Base-by-base conservation (phyloP, 2,113 vertebrate genomes). In the Promerops cafer region DNA sequence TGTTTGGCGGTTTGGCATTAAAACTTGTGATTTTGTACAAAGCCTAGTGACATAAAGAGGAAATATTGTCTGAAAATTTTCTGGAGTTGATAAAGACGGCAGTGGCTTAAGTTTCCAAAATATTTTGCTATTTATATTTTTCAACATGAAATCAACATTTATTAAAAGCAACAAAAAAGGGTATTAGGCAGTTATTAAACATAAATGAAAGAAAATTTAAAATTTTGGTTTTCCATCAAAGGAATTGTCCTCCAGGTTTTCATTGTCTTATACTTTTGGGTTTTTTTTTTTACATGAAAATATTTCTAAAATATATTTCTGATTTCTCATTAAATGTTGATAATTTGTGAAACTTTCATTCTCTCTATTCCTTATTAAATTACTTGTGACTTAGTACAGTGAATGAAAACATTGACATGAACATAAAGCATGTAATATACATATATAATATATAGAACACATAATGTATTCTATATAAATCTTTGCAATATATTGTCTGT, bases 191-290 rank as follows among this genome's bases (percentile, higher is more conserved):
- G 13, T 47, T 66, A 56, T 52, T 30, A 92, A 75, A 45, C 16
- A 37, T 3, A 66, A 10, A 57, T 16, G 5, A 71, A 85, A 78
- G 16, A 82, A 33, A 3, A 66, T 26, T 39, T 35, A 54, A 42
- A 59, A 66, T 59, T 87, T 85, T 26, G 9, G 6, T 63, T 92
- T 91, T 84, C 26, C 16, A 56, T 9, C 35, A 27, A 64, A 90
- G 21, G 21, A 75, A 17, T 14, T 26, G 27, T 78, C 16, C 75
- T 87, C 18, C 22, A 49, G 30, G 6, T 69, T 57, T 61, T 59
- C 16, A 11, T 20, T 53, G 3, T 40, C 23, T n/a, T 74, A 20
- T 3, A 26, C 2, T 20, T 44, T 37, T 12, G 4, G 2, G 1
- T 0, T 1, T 13, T 44, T 52, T 74, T 74, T 65, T 16, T 13